Percentiles rank a stretch among this genome's conserved stretches.
These are phyloP conservation scores for Melanotus villosus DNA, from an alignment of 2,888 invertebrate genomes.

Conservation along the genomic window DNA sequence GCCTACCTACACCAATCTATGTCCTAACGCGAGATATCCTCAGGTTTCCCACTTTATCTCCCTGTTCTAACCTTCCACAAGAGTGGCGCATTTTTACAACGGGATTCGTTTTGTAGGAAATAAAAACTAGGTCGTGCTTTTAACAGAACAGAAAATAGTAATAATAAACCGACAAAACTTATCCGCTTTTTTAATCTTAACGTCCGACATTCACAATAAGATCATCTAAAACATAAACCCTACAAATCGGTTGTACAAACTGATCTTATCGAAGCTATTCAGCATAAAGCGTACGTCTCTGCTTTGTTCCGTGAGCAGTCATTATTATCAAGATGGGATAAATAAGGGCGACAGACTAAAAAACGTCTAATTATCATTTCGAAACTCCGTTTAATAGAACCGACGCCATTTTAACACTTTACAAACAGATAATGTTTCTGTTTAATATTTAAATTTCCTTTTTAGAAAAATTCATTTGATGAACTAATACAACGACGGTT, in stretches of 20 bases:
- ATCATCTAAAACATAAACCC: constrained; percentile 7
- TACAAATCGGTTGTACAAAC: constrained; percentile 15
- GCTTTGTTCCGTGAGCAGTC: background rate
- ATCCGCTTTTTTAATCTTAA: constrained; percentile 17
- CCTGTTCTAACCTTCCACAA: background rate
- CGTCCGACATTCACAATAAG: constrained; percentile 8
- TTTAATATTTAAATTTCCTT: too few species aligned
- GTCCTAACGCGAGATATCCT: constrained; percentile 26
- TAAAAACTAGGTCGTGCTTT: too few species aligned
- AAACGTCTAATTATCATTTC: background rate
- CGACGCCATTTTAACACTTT: too few species aligned
- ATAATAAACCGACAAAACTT: constrained; percentile 13
- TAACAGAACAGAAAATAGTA: too few species aligned
- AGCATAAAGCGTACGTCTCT: constrained; percentile 7
- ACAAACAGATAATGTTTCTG: too few species aligned
- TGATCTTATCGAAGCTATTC: constrained; percentile 14
- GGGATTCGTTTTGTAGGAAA: too few species aligned
- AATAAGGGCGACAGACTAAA: background rate
- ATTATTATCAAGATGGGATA: constrained; percentile 4
- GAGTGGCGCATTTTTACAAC: background rate
- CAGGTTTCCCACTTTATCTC: constrained; percentile 22
- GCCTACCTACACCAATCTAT: constrained; percentile 33
- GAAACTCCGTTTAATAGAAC: too few species aligned
- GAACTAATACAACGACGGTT: too few species aligned
- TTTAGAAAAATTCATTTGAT: too few species aligned